A percentile compares a stretch with the other conserved stretches of the same genome.
Conservation (phyloP, 2,797 vertebrate genomes). For the Chaetodon trifasciatus region DNA sequence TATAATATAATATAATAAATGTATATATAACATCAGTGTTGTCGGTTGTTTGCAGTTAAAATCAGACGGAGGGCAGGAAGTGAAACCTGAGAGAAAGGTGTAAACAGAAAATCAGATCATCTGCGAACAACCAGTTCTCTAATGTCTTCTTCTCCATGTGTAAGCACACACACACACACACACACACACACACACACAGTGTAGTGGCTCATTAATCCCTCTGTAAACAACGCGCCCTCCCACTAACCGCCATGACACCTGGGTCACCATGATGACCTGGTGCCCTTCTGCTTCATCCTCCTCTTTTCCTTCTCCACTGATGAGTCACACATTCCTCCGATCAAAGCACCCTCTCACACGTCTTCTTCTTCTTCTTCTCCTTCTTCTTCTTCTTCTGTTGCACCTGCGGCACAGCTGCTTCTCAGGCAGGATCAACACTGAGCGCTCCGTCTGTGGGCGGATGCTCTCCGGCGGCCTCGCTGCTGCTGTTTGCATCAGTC, state of each 20-base stretch:
- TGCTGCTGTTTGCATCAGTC: slow-evolving; percentile 44
- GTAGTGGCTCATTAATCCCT: neutral
- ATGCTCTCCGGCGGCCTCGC: neutral
- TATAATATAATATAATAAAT: too few species aligned
- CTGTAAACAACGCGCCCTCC: neutral
- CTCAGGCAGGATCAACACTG: slow-evolving; percentile 2
- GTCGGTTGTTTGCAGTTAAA: too few species aligned
- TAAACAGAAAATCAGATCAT: too few species aligned
- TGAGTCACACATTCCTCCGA: neutral
- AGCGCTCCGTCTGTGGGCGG: slow-evolving; percentile 5
- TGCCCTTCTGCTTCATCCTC: slow-evolving; percentile 6
- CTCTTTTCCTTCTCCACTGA: neutral
- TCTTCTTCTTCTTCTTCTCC: neutral
- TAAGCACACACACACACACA: neutral
- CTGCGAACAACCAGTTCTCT: too few species aligned
- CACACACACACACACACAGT: neutral
- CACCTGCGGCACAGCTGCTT: slow-evolving; percentile 38
- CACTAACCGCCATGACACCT: slow-evolving; percentile 2
- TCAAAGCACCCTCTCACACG: neutral
- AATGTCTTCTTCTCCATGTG: too few species aligned
- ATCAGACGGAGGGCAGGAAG: too few species aligned
- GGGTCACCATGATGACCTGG: neutral
- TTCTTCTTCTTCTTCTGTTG: neutral
- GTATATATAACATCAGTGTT: too few species aligned
- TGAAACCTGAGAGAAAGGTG: too few species aligned